Evolutionary conservation across 2,888 invertebrate species (phyloP).

Genomic region (Apocheima hispidaria): DNA sequence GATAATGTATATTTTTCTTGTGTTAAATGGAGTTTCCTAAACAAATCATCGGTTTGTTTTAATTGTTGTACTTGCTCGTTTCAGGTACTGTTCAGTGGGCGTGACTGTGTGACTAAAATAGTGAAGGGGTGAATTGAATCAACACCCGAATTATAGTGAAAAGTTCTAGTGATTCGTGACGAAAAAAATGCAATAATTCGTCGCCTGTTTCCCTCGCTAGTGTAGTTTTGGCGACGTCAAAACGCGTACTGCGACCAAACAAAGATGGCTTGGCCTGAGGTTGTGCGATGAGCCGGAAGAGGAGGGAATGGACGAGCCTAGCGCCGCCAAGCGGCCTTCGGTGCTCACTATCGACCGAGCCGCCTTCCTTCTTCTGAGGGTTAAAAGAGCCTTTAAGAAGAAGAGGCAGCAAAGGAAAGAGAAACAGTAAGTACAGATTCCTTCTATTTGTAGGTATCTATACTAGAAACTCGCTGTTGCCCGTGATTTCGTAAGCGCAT

Average conservation of each 20-base stretch:
- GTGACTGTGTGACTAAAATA: slow-evolving; percentile 16
- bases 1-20: neutral
- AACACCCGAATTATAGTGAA: neutral
- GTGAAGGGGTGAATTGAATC: slow-evolving; percentile 12
- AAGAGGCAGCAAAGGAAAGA: slow-evolving; percentile 95
- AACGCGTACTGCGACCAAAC: slow-evolving; percentile 77
- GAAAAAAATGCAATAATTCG: slow-evolving; percentile 38
- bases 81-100: slow-evolving; percentile 21
- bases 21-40: neutral
- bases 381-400: slow-evolving; percentile 96
- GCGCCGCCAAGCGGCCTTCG: slow-evolving; percentile 86
- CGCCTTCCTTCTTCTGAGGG: slow-evolving; percentile 94
- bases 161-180: neutral
- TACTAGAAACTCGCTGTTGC: too few species aligned
- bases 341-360: slow-evolving; percentile 95
- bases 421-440: slow-evolving; percentile 89
- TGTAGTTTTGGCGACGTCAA: slow-evolving; percentile 53
- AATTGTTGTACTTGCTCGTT: slow-evolving; percentile 6
- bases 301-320: slow-evolving; percentile 80
- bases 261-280: slow-evolving; percentile 85
- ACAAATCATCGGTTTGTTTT: neutral
- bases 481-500: neutral
- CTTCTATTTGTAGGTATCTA: neutral
- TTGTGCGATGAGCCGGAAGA: slow-evolving; percentile 81
- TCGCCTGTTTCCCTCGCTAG: slow-evolving; percentile 39